These are phyloP conservation scores for Calcarius lapponicus DNA, from an alignment of 2,797 vertebrate genomes.

Conservation along the genomic window DNA sequence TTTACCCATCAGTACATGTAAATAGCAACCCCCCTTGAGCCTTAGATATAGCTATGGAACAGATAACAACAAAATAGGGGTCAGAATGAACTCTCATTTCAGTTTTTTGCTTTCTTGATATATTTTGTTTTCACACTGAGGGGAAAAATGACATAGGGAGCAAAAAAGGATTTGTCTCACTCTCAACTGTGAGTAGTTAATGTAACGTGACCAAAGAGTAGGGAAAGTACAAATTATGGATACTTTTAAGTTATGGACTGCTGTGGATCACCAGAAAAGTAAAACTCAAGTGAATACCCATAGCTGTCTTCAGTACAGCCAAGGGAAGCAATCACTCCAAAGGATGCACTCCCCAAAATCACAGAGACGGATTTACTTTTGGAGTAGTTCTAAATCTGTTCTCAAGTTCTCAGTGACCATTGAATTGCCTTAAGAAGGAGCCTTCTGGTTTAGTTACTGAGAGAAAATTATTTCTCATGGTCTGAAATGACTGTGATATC, in stretches of 20 bases:
- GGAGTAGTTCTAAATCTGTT: neutral
- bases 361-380: neutral
- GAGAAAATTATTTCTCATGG: neutral
- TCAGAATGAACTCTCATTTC: neutral
- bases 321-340: neutral
- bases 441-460: neutral
- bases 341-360: neutral
- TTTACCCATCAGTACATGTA: neutral
- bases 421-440: neutral
- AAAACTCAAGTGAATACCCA: neutral
- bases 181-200: neutral
- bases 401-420: neutral
- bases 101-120: neutral
- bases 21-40: neutral
- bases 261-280: neutral
- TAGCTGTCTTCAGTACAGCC: neutral
- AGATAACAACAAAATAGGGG: neutral
- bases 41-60: neutral
- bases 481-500: neutral
- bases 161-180: neutral
- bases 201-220: neutral
- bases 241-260: neutral
- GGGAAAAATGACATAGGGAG: neutral
- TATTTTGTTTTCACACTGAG: neutral
- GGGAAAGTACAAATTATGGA: neutral